These are phyloP conservation scores for Lasioglossum marginatum DNA, from an alignment of 2,888 invertebrate species.

Conservation along the genomic window DNA sequence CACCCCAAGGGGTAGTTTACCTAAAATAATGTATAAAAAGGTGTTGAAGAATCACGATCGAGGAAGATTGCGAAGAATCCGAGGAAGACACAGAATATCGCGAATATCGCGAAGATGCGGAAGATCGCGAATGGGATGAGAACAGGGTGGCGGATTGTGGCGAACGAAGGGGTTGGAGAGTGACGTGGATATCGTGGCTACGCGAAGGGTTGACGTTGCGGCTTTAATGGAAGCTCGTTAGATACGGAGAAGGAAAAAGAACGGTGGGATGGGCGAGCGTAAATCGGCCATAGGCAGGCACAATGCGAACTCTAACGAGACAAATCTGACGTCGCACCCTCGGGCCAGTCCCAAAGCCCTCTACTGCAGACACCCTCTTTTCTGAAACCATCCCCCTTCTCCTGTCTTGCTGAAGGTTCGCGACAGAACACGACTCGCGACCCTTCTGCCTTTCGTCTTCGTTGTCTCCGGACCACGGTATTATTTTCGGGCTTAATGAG, in stretches of 20 bases:
- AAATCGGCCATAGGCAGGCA: conserved; percentile 79
- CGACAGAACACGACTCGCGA: conserved; percentile 8
- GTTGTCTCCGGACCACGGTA: conserved; percentile 40
- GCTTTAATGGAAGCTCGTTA: conserved; percentile 75
- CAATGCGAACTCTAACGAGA: conserved; percentile 84
- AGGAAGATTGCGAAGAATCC: background rate
- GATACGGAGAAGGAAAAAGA: conserved; percentile 52
- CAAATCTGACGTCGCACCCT: conserved; percentile 83
- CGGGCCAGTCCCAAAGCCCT: conserved; percentile 62
- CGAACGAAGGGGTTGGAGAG: conserved; percentile 3
- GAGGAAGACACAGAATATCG: background rate
- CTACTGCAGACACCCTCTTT: conserved; percentile 48
- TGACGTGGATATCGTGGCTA: conserved; percentile 38
- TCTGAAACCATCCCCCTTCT: background rate
- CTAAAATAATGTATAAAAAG: background rate
- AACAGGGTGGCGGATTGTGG: background rate
- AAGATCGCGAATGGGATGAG: too few species aligned
- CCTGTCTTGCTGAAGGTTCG: conserved; percentile 22
- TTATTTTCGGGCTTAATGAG: conserved; percentile 59
- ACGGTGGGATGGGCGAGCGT: conserved; percentile 72
- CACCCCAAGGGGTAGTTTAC: background rate
- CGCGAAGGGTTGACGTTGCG: conserved; percentile 64
- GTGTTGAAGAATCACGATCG: background rate
- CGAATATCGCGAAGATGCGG: too few species aligned
- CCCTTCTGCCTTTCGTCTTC: conserved; percentile 15